Percentiles rank a stretch among this genome's conserved stretches.
These are phyloP conservation scores for Eurosta solidaginis DNA, from an alignment of 1,140 invertebrate genomes.

Conservation along the genomic window DNA sequence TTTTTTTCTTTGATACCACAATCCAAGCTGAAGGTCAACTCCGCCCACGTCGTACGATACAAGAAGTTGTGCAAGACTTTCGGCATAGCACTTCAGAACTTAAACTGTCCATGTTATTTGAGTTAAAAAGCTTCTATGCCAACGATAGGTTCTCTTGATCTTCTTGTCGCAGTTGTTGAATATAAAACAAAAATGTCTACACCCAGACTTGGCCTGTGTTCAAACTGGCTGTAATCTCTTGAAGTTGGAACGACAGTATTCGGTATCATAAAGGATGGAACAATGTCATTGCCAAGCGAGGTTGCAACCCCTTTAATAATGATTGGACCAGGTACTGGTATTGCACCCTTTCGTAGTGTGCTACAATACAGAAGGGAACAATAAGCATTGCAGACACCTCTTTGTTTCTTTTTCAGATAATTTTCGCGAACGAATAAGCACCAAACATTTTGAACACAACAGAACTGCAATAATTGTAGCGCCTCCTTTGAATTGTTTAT, in stretches of 20 bases:
- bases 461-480: no score
- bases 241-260: conserved; percentile 65
- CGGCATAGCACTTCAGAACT: conserved; percentile 78
- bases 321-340: conserved; percentile 94
- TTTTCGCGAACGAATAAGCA: no score
- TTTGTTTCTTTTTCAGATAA: no score
- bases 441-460: no score
- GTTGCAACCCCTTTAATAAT: conserved; percentile 77
- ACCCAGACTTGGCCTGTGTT: conserved; percentile 84
- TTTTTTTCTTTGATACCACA: no score
- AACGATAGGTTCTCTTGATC: conserved; percentile 68
- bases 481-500: no score
- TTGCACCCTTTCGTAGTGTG: conserved; percentile 90
- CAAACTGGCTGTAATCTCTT: conserved; percentile 84
- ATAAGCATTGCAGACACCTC: no score
- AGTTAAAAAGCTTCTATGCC: conserved; percentile 87
- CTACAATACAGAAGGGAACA: conserved; percentile 69
- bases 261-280: conserved; percentile 80
- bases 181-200: conserved; percentile 83
- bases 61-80: conserved; percentile 93
- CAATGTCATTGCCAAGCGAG: conserved; percentile 75
- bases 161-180: conserved; percentile 89
- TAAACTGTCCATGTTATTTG: conserved; percentile 80
- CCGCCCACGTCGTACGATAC: conserved; percentile 82
- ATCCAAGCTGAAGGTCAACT: no score